Conservation (phyloP, 2,888 invertebrate genomes). For the Parnassius mnemosyne region DNA sequence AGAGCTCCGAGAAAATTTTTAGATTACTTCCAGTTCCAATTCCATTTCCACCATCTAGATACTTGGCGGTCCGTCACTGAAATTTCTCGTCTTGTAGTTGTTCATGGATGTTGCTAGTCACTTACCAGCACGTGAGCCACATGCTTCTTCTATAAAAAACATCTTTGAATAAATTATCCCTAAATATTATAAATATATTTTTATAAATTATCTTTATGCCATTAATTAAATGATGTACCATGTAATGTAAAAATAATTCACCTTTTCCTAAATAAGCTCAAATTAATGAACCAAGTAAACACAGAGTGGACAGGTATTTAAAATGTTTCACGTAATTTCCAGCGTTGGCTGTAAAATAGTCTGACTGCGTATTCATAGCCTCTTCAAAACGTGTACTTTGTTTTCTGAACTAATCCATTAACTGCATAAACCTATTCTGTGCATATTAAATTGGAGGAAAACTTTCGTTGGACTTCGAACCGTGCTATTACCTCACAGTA, state of each 20-base stretch:
- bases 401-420: constrained; percentile 3
- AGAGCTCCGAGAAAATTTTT: too few relatives aligned
- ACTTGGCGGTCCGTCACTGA: too few relatives aligned
- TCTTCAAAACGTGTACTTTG: neutral
- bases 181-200: too few relatives aligned
- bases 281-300: constrained; percentile 12
- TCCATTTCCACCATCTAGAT: too few relatives aligned
- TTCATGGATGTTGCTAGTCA: too few relatives aligned
- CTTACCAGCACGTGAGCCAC: too few relatives aligned
- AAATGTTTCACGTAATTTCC: constrained; percentile 8
- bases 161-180: too few relatives aligned
- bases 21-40: too few relatives aligned
- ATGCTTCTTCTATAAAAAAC: too few relatives aligned
- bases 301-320: neutral
- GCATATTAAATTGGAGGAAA: neutral
- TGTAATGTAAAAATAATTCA: neutral
- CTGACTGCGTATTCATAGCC: neutral
- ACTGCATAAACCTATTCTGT: neutral
- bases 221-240: too few relatives aligned
- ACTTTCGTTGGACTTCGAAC: constrained; percentile 1
- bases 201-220: too few relatives aligned
- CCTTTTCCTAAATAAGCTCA: neutral
- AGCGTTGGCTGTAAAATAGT: constrained; percentile 6
- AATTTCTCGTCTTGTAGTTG: too few relatives aligned
- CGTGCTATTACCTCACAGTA: neutral